phyloP scores from a whole-genome alignment of 2,888 invertebrate species.

The Cephus pygmeus region DNA sequence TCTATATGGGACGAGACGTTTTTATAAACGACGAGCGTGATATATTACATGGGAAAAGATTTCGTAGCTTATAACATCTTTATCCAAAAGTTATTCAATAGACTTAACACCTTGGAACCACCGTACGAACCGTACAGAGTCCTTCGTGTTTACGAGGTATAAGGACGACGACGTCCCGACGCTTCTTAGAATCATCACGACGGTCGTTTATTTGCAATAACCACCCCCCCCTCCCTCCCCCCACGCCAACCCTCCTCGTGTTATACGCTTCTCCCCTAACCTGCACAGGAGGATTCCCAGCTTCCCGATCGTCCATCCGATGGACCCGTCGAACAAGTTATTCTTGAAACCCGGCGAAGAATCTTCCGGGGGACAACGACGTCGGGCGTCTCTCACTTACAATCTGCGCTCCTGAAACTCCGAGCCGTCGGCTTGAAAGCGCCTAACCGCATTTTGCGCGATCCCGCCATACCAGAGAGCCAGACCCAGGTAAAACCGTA shows the following conservation, averaged over 20 bases:
- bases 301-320: background rate
- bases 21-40: background rate
- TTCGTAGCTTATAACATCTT: background rate
- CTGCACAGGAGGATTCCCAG: background rate
- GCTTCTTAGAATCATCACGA: background rate
- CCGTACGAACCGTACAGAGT: background rate
- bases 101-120: background rate
- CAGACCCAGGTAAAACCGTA: background rate
- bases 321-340: background rate
- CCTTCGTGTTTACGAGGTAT: background rate
- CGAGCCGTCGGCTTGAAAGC: background rate
- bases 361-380: background rate
- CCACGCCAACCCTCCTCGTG: too few relatives aligned
- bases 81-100: background rate
- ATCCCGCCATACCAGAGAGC: conserved; percentile 48
- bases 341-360: background rate
- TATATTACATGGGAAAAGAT: background rate
- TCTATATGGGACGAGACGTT: background rate
- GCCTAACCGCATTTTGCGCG: conserved; percentile 44
- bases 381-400: background rate
- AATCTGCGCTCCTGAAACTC: background rate
- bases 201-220: background rate
- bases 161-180: background rate
- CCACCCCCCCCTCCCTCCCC: background rate
- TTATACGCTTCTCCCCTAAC: background rate